phyloP scores from a whole-genome alignment of 2,113 vertebrate genomes.

The Campylomormyrus tamandua region DNA sequence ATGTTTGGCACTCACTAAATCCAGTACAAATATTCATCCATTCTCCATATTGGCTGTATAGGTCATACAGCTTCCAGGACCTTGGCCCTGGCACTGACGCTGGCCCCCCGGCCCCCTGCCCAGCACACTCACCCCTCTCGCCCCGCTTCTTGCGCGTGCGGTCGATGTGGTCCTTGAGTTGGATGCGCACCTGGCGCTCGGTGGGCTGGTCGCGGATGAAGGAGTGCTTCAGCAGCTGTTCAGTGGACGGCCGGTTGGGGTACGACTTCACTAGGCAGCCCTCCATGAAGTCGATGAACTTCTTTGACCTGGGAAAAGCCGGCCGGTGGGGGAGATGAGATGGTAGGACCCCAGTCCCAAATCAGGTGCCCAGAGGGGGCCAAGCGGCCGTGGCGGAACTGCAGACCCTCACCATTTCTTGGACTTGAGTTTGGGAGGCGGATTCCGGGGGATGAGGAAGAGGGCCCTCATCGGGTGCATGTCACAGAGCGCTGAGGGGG shows the following conservation, averaged over 20 bases:
- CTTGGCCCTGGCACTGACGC: too few species aligned
- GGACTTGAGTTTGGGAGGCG: constrained; percentile 82
- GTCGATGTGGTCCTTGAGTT: constrained; percentile 89
- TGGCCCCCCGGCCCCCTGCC: background rate
- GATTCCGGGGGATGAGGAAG: constrained; percentile 84
- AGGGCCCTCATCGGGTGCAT: constrained; percentile 90
- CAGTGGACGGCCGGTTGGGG: constrained; percentile 76
- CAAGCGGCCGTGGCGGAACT: background rate
- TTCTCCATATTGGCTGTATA: background rate
- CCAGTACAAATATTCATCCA: background rate
- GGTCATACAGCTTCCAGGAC: background rate
- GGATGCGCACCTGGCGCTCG: constrained; percentile 84
- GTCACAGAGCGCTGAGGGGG: constrained; percentile 72
- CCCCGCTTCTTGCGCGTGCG: constrained; percentile 82
- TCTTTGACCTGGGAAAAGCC: constrained; percentile 73
- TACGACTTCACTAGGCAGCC: constrained; percentile 87
- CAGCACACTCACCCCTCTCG: constrained; percentile 69
- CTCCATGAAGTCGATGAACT: constrained; percentile 88
- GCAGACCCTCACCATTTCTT: constrained; percentile 77
- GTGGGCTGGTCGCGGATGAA: constrained; percentile 90
- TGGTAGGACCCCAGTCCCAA: background rate
- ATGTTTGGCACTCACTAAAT: background rate
- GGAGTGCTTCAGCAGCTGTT: constrained; percentile 83
- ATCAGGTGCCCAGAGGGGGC: background rate
- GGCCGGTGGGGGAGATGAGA: background rate